A percentile compares a stretch with the other conserved stretches of the same genome.
These are phyloP conservation scores for Tetropium fuscum DNA, from an alignment of 2,888 invertebrate species.

Conservation along the genomic window DNA sequence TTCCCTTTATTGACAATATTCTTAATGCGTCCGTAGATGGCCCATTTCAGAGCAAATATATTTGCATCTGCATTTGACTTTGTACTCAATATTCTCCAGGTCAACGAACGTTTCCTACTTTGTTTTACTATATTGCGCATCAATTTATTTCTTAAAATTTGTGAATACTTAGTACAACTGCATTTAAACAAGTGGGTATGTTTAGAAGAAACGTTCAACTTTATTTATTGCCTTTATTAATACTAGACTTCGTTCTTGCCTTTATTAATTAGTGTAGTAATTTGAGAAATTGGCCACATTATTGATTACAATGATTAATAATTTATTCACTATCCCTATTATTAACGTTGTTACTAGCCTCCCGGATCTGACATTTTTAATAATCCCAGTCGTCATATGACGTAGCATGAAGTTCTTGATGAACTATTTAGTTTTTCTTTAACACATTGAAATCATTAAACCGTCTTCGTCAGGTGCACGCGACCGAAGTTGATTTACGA, in stretches of 20 bases:
- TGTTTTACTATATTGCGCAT: constrained; percentile 14
- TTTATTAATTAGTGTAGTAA: constrained; percentile 36
- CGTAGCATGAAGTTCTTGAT: too few species aligned
- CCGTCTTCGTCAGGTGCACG: too few species aligned
- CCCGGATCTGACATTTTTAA: too few species aligned
- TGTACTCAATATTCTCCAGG: not conserved
- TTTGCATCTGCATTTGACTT: constrained; percentile 40
- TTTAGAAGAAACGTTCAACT: constrained; percentile 13
- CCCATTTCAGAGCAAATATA: constrained; percentile 41
- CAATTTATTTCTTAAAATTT: constrained; percentile 9
- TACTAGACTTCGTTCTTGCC: constrained; percentile 28
- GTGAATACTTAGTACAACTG: constrained; percentile 18
- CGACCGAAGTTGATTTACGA: too few species aligned
- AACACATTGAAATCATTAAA: too few species aligned
- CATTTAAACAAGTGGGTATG: constrained; percentile 1
- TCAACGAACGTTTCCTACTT: not conserved
- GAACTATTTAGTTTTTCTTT: too few species aligned
- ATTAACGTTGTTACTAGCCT: too few species aligned
- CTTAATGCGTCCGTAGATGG: constrained; percentile 44
- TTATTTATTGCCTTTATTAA: constrained; percentile 12
- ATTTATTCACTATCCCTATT: too few species aligned
- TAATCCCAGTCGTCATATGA: too few species aligned
- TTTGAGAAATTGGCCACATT: constrained; percentile 26
- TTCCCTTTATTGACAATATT: constrained; percentile 41
- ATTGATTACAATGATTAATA: too few species aligned